These are phyloP conservation scores for Etheostoma spectabile DNA, from an alignment of 2,113 vertebrate genomes.

Conservation along the genomic window DNA sequence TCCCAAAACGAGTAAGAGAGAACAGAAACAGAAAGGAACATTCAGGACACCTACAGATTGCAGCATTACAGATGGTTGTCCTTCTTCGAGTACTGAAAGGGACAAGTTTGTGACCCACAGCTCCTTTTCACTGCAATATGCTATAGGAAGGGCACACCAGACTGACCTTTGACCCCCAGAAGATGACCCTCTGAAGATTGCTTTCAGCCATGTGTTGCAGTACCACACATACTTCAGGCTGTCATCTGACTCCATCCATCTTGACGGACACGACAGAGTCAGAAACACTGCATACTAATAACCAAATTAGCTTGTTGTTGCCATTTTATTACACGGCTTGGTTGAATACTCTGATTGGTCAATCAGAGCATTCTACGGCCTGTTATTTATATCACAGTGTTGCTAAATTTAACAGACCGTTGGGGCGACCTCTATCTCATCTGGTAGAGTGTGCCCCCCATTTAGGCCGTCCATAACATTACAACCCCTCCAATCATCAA, in stretches of 20 bases:
- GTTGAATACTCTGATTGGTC: no score
- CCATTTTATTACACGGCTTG: background rate
- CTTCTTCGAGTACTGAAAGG: background rate
- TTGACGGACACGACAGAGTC: background rate
- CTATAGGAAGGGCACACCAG: background rate
- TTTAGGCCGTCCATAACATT: no score
- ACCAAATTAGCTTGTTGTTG: background rate
- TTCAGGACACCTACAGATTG: no score
- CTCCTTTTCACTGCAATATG: slow-evolving; percentile 15
- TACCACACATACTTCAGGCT: background rate
- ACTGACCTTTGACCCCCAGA: slow-evolving; percentile 33
- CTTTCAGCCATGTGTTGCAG: slow-evolving; percentile 37
- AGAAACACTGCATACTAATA: background rate
- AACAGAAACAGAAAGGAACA: background rate
- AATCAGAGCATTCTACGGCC: no score
- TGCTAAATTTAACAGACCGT: no score
- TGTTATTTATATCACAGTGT: no score
- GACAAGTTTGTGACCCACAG: background rate
- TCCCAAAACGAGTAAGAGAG: background rate
- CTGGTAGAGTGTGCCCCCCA: no score
- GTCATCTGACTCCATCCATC: slow-evolving; percentile 19
- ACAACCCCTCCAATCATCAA: no score
- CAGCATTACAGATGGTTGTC: background rate
- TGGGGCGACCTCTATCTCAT: no score
- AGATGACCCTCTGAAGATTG: slow-evolving; percentile 24